phyloP scores from a whole-genome alignment of 1,140 invertebrate genomes.

The Cotesia typhae region DNA sequence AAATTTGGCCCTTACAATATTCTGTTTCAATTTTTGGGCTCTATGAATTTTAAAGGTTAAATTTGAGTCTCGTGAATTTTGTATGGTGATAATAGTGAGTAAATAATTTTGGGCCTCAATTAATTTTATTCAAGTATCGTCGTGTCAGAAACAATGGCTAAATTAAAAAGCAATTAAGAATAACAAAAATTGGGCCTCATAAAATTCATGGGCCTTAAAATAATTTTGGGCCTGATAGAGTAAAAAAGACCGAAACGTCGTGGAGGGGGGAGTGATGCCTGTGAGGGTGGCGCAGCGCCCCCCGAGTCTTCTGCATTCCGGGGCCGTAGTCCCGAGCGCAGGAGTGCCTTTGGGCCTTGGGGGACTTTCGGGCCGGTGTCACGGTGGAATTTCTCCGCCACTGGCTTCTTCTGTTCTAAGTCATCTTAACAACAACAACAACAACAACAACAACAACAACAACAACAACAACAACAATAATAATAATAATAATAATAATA shows the following conservation, averaged over 20 bases:
- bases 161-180: not conserved
- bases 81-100: too few relatives aligned
- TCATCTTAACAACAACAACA: conserved; percentile 31
- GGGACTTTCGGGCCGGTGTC: conserved; percentile 56
- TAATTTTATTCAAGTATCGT: too few relatives aligned
- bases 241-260: conserved; percentile 53
- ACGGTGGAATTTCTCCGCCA: conserved; percentile 60
- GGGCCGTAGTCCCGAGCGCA: conserved; percentile 55
- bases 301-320: conserved; percentile 65
- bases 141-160: not conserved
- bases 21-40: too few relatives aligned
- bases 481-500: conserved; percentile 32
- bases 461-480: conserved; percentile 13
- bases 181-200: not conserved
- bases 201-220: not conserved
- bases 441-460: conserved; percentile 17
- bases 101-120: too few relatives aligned
- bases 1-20: too few relatives aligned
- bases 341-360: conserved; percentile 7
- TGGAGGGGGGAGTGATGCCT: conserved; percentile 67
- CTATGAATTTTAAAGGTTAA: too few relatives aligned
- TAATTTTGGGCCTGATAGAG: not conserved
- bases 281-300: conserved; percentile 66
- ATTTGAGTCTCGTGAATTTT: too few relatives aligned
- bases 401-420: conserved; percentile 49